Evolutionary conservation across 2,113 vertebrate genomes (phyloP).

Genomic region (Peucedramus taeniatus): DNA sequence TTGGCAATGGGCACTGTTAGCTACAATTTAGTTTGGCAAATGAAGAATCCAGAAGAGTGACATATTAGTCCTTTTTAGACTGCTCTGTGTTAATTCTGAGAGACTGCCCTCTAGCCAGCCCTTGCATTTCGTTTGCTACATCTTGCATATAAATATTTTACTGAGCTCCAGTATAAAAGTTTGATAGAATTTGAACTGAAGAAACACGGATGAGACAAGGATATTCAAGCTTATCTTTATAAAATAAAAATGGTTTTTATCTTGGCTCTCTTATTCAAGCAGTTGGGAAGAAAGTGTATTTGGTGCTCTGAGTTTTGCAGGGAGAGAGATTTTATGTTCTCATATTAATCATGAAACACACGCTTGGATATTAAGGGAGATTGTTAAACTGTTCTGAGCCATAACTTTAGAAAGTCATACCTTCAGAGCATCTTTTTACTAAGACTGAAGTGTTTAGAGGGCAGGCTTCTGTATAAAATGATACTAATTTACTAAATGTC

Average conservation of each 20-base stretch:
- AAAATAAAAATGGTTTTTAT: not conserved
- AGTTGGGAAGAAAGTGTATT: not conserved
- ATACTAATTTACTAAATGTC: not conserved
- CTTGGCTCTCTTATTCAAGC: not conserved
- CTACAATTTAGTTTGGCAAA: not conserved
- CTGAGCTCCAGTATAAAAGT: not conserved
- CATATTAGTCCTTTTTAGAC: not conserved
- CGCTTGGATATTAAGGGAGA: not conserved
- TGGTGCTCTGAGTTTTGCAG: not conserved
- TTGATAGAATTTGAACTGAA: slow-evolving; percentile 3
- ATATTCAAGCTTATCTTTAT: not conserved
- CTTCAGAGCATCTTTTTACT: not conserved
- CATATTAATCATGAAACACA: not conserved
- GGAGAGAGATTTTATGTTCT: not conserved
- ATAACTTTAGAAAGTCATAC: not conserved
- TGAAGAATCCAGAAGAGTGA: not conserved
- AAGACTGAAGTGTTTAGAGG: not conserved
- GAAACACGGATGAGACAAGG: not conserved
- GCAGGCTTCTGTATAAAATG: not conserved
- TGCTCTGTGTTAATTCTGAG: not conserved
- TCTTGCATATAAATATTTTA: slow-evolving; percentile 42
- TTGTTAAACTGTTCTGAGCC: not conserved
- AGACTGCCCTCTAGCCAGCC: not conserved
- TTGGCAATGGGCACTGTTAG: not conserved
- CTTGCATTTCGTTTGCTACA: not conserved